phyloP scores from a whole-genome alignment of 1,140 invertebrate genomes.

The Neodiprion pinetum region DNA sequence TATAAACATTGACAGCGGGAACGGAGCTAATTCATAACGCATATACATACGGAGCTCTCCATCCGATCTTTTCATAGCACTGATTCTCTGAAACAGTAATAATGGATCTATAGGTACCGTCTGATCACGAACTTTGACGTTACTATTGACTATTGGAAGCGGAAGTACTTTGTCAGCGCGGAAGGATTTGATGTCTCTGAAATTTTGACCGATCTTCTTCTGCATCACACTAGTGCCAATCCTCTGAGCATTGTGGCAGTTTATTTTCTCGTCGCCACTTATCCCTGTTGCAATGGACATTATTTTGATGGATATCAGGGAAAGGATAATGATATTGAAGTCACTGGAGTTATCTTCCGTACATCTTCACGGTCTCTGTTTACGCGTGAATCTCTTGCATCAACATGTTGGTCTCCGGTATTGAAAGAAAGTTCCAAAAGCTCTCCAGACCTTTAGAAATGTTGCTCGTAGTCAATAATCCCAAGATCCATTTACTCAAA shows the following conservation, averaged over 20 bases:
- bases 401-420: slow-evolving; percentile 54
- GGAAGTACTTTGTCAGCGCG: slow-evolving; percentile 43
- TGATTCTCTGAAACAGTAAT: slow-evolving; percentile 37
- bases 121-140: slow-evolving; percentile 45
- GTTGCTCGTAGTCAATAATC: slow-evolving; percentile 38
- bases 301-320: slow-evolving; percentile 38
- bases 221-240: slow-evolving; percentile 37
- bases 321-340: slow-evolving; percentile 47
- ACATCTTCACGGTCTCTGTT: slow-evolving; percentile 48
- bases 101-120: slow-evolving; percentile 32
- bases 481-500: slow-evolving; percentile 49
- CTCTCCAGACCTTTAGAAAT: slow-evolving; percentile 37
- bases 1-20: slow-evolving; percentile 37
- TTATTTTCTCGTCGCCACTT: slow-evolving; percentile 48
- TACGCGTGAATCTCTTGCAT: slow-evolving; percentile 47
- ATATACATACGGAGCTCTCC: slow-evolving; percentile 33
- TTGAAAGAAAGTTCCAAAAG: slow-evolving; percentile 42
- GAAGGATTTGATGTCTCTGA: slow-evolving; percentile 45
- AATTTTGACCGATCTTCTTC: slow-evolving; percentile 31
- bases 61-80: slow-evolving; percentile 26
- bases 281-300: slow-evolving; percentile 48
- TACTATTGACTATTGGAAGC: slow-evolving; percentile 39
- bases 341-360: slow-evolving; percentile 43
- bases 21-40: slow-evolving; percentile 37
- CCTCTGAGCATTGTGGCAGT: slow-evolving; percentile 51